Percentiles rank a stretch among this genome's conserved stretches.
Evolutionary conservation across 2,113 vertebrate genomes (phyloP).

Genomic region (Urocolius indicus): DNA sequence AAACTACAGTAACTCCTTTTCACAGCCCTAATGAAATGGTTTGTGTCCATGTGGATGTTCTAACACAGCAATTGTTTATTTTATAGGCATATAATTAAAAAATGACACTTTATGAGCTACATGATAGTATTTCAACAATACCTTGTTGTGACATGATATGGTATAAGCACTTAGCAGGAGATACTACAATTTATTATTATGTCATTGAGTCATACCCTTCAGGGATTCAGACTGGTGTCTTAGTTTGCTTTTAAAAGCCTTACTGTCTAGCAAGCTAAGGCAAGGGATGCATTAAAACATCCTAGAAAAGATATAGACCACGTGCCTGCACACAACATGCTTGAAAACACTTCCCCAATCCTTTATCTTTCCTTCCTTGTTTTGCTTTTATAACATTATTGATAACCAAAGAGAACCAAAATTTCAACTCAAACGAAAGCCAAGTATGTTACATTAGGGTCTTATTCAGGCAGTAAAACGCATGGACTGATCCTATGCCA

Average conservation of each 20-base stretch:
- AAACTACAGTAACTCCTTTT: background rate
- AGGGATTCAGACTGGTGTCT: constrained; percentile 23
- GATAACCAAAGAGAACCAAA: background rate
- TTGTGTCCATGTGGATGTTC: background rate
- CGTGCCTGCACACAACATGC: accelerated
- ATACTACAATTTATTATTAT: constrained; percentile 47
- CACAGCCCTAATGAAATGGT: background rate
- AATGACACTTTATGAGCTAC: constrained; percentile 30
- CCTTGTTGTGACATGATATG: constrained; percentile 49
- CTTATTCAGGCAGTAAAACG: background rate
- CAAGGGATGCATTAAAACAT: background rate
- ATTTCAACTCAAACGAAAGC: background rate
- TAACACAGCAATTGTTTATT: constrained; percentile 20
- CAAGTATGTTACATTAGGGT: background rate
- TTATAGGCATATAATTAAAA: constrained; percentile 50
- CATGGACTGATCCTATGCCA: accelerated
- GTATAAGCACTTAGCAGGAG: constrained; percentile 44
- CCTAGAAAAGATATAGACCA: background rate
- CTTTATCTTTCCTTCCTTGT: background rate
- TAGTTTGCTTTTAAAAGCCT: constrained; percentile 19
- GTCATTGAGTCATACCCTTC: constrained; percentile 37
- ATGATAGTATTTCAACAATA: constrained; percentile 48
- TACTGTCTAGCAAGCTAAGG: background rate
- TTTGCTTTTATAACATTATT: background rate
- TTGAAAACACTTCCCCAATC: background rate